These are phyloP conservation scores for Cantharis flavilabris DNA, from an alignment of 2,888 invertebrate species.

Conservation along the genomic window DNA sequence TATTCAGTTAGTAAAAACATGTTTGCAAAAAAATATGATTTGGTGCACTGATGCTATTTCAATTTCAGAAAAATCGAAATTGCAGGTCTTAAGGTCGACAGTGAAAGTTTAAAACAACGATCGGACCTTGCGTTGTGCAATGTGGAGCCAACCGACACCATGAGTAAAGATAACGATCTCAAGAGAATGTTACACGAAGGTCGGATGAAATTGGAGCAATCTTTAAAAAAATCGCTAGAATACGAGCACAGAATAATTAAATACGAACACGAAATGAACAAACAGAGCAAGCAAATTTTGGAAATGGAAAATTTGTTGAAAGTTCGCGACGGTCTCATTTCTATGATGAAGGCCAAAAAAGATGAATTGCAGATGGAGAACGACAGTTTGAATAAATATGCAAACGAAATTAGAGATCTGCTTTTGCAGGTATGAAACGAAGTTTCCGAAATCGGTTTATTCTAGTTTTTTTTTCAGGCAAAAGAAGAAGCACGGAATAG, in stretches of 20 bases:
- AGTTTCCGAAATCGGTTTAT: no score
- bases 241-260: conserved; percentile 56
- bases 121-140: conserved; percentile 18
- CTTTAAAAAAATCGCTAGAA: conserved; percentile 42
- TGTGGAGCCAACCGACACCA: conserved; percentile 26
- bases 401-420: conserved; percentile 45
- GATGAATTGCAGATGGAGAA: conserved; percentile 61
- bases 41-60: not conserved
- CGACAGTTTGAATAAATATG: conserved; percentile 51
- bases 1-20: conserved; percentile 23
- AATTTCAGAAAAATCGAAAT: conserved; percentile 42
- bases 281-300: conserved; percentile 63
- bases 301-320: conserved; percentile 67
- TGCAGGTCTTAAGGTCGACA: conserved; percentile 40
- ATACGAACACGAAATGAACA: conserved; percentile 63
- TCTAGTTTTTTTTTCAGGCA: conserved; percentile 26
- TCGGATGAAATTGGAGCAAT: conserved; percentile 43
- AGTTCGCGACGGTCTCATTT: conserved; percentile 65
- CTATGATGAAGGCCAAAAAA: conserved; percentile 60
- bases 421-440: conserved; percentile 43
- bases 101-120: conserved; percentile 43
- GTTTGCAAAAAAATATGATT: not conserved
- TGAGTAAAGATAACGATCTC: conserved; percentile 44
- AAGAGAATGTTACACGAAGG: conserved; percentile 49
- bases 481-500: conserved; percentile 39